phyloP scores from a whole-genome alignment of 1,140 invertebrate species.

The Dryas iulia region DNA sequence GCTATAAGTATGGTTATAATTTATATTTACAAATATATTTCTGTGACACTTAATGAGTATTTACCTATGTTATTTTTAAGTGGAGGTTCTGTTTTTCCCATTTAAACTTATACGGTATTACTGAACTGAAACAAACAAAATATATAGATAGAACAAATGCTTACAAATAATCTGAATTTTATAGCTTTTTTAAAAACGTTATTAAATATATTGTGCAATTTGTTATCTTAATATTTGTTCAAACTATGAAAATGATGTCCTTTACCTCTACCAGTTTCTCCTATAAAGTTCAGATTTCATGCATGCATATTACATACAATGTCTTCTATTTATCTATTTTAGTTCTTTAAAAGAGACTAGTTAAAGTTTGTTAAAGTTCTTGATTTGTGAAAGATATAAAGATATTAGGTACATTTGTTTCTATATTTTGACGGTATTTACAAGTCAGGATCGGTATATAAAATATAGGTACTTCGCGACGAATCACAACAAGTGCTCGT shows the following conservation, averaged over 20 bases:
- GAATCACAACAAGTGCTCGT: slow-evolving; percentile 16
- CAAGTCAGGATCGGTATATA: slow-evolving; percentile 14
- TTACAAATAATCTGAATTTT: background rate
- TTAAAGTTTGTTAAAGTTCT: background rate
- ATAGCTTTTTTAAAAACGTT: background rate
- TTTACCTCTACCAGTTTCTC: background rate
- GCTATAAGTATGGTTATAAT: slow-evolving; percentile 34
- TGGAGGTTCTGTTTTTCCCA: background rate
- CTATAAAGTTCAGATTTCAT: background rate
- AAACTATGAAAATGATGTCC: background rate
- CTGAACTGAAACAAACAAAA: background rate
- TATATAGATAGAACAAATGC: background rate
- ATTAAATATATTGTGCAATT: background rate
- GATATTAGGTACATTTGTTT: slow-evolving; percentile 7
- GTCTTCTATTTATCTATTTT: background rate
- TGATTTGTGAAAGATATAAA: background rate
- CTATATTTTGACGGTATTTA: slow-evolving; percentile 23
- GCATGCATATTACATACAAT: background rate
- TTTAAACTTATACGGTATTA: background rate
- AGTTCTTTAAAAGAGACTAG: slow-evolving; percentile 1
- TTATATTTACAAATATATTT: slow-evolving; percentile 56
- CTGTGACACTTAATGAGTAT: slow-evolving; percentile 52
- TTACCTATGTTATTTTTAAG: slow-evolving; percentile 29
- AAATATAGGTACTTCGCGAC: slow-evolving; percentile 19
- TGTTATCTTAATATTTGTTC: background rate